phyloP scores from a whole-genome alignment of 2,797 vertebrate species.

The Lemur catta region DNA sequence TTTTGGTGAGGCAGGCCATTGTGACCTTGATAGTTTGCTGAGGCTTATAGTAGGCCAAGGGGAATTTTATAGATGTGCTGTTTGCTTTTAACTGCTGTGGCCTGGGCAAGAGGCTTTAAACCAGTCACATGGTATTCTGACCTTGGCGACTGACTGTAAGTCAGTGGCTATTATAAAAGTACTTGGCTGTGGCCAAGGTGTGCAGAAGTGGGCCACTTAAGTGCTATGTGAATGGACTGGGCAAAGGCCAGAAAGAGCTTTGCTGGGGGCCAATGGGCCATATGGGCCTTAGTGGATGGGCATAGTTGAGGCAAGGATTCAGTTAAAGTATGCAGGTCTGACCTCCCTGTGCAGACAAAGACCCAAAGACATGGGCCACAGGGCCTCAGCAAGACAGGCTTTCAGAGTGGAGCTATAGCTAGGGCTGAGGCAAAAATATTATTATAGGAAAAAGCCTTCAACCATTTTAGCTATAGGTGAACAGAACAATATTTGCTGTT shows the following conservation, averaged over 20 bases:
- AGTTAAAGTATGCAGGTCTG: background rate
- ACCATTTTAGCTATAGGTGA: background rate
- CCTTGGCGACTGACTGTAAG: background rate
- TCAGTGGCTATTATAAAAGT: background rate
- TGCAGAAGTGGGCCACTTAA: background rate
- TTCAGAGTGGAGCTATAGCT: background rate
- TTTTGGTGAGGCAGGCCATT: background rate
- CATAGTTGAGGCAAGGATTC: background rate
- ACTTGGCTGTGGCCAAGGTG: background rate
- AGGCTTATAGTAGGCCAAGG: background rate
- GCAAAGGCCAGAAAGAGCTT: background rate
- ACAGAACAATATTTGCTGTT: background rate
- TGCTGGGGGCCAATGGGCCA: too few relatives aligned
- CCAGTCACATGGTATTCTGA: conserved; percentile 25
- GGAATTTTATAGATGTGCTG: conserved; percentile 27
- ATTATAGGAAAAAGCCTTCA: background rate
- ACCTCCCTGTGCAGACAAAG: background rate
- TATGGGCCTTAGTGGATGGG: background rate
- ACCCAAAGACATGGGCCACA: background rate
- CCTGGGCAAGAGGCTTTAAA: conserved; percentile 27
- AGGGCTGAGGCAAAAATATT: background rate
- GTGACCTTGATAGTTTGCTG: conserved; percentile 34
- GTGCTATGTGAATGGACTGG: background rate
- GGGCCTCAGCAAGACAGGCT: background rate
- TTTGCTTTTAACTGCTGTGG: conserved; percentile 48